Conservation (phyloP, 1,140 invertebrate genomes). For the Acromyrmex charruanus region DNA sequence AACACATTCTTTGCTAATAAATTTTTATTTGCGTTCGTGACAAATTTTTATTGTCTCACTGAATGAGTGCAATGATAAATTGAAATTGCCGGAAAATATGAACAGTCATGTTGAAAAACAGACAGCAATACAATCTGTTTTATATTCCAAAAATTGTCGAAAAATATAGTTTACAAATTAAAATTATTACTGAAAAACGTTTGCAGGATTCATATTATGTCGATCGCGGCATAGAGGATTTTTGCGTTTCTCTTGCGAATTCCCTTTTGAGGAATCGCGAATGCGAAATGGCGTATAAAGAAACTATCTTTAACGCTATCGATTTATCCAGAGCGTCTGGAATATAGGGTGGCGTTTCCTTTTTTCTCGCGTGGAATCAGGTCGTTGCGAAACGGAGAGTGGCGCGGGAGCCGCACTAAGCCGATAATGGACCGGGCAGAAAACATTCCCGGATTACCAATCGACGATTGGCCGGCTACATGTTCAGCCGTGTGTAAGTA, state of each 20-base stretch:
- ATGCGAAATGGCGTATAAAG: constrained; percentile 30
- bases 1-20: background rate
- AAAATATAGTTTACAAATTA: constrained; percentile 5
- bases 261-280: constrained; percentile 4
- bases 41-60: background rate
- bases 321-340: constrained; percentile 23
- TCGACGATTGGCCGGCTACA: constrained; percentile 69
- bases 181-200: background rate
- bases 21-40: background rate
- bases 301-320: constrained; percentile 62
- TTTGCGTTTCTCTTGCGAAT: background rate
- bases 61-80: background rate
- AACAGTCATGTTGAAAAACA: background rate
- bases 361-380: constrained; percentile 42
- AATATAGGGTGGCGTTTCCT: constrained; percentile 12
- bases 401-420: constrained; percentile 56
- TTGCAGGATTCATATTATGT: background rate
- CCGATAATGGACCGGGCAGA: constrained; percentile 77
- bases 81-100: constrained; percentile 10
- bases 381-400: constrained; percentile 37
- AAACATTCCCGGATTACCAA: constrained; percentile 76
- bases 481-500: constrained; percentile 74
- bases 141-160: background rate
- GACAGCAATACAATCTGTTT: background rate
- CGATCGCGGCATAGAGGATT: background rate